phyloP scores from a whole-genome alignment of 2,888 invertebrate genomes.

The Nemotelus nigrinus region DNA sequence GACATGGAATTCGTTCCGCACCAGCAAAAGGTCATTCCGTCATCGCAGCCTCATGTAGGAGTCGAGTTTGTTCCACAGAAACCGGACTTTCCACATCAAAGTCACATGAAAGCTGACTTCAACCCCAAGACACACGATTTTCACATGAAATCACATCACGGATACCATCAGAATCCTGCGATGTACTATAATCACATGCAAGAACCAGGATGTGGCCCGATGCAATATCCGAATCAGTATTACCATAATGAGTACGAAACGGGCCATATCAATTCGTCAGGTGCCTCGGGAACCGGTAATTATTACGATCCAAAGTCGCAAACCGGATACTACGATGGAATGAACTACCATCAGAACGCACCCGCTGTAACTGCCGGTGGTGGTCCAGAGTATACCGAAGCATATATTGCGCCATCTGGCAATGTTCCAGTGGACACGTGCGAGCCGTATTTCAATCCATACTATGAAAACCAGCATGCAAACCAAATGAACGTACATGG shows the following conservation, averaged over 20 bases:
- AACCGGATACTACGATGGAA: conserved; percentile 60
- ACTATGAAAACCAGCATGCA: conserved; percentile 52
- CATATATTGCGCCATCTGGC: conserved; percentile 50
- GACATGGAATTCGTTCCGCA: conserved; percentile 59
- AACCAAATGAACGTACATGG: conserved; percentile 28
- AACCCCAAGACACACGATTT: conserved; percentile 56
- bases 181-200: conserved; percentile 60
- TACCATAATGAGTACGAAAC: conserved; percentile 57
- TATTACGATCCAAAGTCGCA: conserved; percentile 62
- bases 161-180: conserved; percentile 57
- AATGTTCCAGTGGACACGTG: conserved; percentile 51
- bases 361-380: conserved; percentile 1
- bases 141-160: conserved; percentile 55
- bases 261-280: conserved; percentile 56
- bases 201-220: conserved; percentile 53
- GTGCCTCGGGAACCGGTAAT: conserved; percentile 52
- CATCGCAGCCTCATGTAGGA: not conserved
- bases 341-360: conserved; percentile 52
- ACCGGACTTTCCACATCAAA: conserved; percentile 55
- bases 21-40: conserved; percentile 53
- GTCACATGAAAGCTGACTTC: conserved; percentile 53
- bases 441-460: conserved; percentile 53
- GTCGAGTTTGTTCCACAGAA: conserved; percentile 60
- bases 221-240: conserved; percentile 57
- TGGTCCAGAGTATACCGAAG: conserved; percentile 47